Percentiles rank a stretch among this genome's conserved stretches.
Conservation (phyloP, 2,113 vertebrate genomes). For the Sorex fumeus region DNA sequence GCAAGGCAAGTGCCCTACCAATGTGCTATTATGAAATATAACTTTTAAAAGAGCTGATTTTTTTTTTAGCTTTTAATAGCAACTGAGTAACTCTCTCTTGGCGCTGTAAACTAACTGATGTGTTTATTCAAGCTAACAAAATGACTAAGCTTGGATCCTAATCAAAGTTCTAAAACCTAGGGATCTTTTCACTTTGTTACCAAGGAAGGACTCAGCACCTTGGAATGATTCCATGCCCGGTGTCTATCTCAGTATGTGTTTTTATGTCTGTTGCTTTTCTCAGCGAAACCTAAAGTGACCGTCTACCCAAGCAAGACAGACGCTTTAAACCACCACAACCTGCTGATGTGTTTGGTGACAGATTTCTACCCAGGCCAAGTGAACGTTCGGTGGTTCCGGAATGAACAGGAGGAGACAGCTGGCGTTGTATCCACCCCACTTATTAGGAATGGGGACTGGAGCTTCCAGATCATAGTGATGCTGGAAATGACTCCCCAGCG, state of each 20-base stretch:
- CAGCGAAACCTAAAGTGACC: conserved; percentile 63
- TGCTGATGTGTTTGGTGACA: conserved; percentile 74
- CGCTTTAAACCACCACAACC: conserved; percentile 69
- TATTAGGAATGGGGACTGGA: conserved; percentile 74
- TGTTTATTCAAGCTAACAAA: no score
- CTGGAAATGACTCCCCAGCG: conserved; percentile 72
- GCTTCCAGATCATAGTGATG: conserved; percentile 77
- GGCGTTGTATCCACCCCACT: background rate
- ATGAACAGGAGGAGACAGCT: conserved; percentile 33
- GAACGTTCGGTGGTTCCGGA: conserved; percentile 74
- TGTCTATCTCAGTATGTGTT: background rate
- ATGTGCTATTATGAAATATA: no score
- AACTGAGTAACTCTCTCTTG: no score
- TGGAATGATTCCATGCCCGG: rapidly evolving
- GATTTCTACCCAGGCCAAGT: conserved; percentile 78
- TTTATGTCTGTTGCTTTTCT: background rate
- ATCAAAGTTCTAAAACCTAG: no score
- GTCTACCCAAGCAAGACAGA: conserved; percentile 7
- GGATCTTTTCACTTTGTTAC: no score
- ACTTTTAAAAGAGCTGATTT: background rate
- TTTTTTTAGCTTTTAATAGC: no score
- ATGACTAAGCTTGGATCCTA: no score
- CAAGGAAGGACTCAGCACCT: no score
- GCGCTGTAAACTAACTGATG: no score
- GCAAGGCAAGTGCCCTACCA: no score